Evolutionary conservation across 2,797 vertebrate species (phyloP), one percentile per base, ranked within the genome.

Genomic region (Sebastes taczanowskii): DNA sequence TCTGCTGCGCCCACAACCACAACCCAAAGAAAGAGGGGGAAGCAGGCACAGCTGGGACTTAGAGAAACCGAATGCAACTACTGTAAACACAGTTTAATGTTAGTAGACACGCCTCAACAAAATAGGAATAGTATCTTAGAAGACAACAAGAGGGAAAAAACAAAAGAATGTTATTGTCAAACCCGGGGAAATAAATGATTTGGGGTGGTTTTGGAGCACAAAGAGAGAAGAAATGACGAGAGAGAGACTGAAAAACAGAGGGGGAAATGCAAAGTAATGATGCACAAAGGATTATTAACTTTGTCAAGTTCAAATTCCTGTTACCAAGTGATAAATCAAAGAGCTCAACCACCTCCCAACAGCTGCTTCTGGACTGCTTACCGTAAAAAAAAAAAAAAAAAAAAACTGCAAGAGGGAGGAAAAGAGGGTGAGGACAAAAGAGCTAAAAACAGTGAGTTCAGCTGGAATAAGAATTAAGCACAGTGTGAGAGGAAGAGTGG

Each of bases 281-380:
- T 65, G 56, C 25, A 30, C 56, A 25, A 52, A 61, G 53, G 23
- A 78, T 71, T 32, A 71, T 63, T 20, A 80, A 58, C 30, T 68
- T 62, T 78, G 52, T 68, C 60, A 65, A 79, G 55, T 74, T 82
- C 63, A 74, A 80, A 46, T 78, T 82, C 42, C 42, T 63, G 68
- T 85, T 80, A 56, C 53, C 2, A 55, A 86, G 71, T 84, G 56
- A 86, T 91, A 80, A 89, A 90, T 87, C 72, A 74, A 23, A 67
- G 58, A 73, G 55, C 65, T 76, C 29, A 73, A 49, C 16, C 61
- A 42, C 53, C 66, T 82, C 80, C 85, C 64, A 75, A 62, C 83
- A 88, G 80, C 84, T 91, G 86, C 72, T 63, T 64, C 76, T 74
- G 66, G 30, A 71, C 63, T 66, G 32, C 46, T 69, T 18, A 80